Percentiles rank a stretch among this genome's conserved stretches.
Conservation (phyloP, 1,140 invertebrate species). For the Magallana angulata region DNA sequence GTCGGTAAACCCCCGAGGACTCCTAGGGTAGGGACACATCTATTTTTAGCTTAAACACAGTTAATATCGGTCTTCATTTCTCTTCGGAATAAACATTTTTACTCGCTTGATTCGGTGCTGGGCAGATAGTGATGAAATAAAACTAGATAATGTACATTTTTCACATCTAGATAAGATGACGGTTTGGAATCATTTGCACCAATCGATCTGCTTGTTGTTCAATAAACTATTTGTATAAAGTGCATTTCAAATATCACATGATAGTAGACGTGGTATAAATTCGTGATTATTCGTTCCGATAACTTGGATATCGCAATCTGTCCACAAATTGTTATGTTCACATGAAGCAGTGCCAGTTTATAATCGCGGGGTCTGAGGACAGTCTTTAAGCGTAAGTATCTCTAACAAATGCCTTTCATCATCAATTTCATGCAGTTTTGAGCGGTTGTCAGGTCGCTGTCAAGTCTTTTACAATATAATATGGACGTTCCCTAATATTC, state of each 20-base stretch:
- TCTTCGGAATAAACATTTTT: slow-evolving; percentile 8
- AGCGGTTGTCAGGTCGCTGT: too few species aligned
- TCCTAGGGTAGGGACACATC: not conserved
- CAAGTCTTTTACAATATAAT: too few species aligned
- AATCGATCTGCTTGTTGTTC: slow-evolving; percentile 31
- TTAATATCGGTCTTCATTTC: not conserved
- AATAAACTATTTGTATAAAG: slow-evolving; percentile 28
- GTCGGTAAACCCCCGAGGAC: not conserved
- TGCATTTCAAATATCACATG: slow-evolving; percentile 27
- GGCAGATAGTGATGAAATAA: not conserved
- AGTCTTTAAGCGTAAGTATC: not conserved
- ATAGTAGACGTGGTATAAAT: slow-evolving; percentile 27
- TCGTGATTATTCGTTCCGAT: not conserved
- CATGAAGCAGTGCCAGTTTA: not conserved
- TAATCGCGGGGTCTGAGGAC: not conserved
- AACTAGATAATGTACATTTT: slow-evolving; percentile 19
- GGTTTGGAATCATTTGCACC: slow-evolving; percentile 27
- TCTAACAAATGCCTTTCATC: not conserved
- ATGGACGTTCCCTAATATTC: too few species aligned
- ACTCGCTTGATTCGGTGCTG: not conserved
- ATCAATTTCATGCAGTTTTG: too few species aligned
- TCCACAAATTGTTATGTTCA: not conserved
- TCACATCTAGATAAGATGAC: slow-evolving; percentile 16
- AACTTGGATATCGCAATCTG: not conserved
- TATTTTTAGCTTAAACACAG: not conserved